A percentile compares a stretch with the other conserved stretches of the same genome.
These are phyloP conservation scores for Megaceryle maxima DNA, from an alignment of 2,113 vertebrate species.

Conservation along the genomic window DNA sequence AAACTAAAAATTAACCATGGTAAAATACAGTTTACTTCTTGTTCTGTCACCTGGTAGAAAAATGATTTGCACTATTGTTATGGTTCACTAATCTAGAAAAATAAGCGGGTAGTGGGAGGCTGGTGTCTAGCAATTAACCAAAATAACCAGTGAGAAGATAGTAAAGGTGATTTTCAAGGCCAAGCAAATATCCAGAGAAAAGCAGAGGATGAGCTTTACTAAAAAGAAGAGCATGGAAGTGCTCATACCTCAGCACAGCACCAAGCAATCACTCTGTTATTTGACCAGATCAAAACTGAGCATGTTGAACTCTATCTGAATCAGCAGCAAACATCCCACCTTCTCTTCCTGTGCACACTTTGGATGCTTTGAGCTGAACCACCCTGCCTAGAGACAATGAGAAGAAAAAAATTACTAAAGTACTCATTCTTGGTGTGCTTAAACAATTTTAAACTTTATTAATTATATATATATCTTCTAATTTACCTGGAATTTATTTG, in stretches of 20 bases:
- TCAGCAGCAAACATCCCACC: neutral
- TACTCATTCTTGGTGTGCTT: neutral
- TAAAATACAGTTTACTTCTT: neutral
- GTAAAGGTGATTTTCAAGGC: neutral
- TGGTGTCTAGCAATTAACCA: neutral
- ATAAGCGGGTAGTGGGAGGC: neutral
- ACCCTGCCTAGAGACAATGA: neutral
- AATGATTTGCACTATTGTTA: neutral
- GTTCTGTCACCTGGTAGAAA: neutral
- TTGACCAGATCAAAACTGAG: neutral
- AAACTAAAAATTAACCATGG: neutral
- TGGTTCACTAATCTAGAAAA: neutral
- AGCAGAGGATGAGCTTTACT: neutral
- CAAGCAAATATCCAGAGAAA: neutral
- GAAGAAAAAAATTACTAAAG: neutral
- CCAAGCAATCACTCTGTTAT: neutral
- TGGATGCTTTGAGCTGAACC: neutral
- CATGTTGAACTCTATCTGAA: neutral
- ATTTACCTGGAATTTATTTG: neutral
- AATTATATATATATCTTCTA: neutral
- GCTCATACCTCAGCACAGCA: neutral
- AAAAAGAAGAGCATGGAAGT: neutral
- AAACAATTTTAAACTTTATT: neutral
- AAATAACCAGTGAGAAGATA: neutral
- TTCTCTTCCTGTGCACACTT: neutral